A percentile compares a stretch with the other conserved stretches of the same genome.
These are phyloP conservation scores for Cancer borealis DNA, from an alignment of 2,888 invertebrate genomes.

Conservation along the genomic window DNA sequence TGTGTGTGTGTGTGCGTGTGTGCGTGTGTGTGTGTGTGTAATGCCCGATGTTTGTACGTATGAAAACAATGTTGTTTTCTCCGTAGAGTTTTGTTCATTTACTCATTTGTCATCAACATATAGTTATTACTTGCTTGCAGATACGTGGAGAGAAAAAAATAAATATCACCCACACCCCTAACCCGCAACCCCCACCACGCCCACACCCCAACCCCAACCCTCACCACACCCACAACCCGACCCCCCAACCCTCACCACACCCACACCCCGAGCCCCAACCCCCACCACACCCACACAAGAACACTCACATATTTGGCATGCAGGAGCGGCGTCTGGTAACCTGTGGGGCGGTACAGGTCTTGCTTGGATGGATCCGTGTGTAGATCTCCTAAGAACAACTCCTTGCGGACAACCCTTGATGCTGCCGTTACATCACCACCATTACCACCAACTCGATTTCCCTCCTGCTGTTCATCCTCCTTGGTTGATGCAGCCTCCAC, in stretches of 20 bases:
- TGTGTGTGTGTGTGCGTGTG: too few relatives aligned
- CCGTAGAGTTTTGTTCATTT: too few relatives aligned
- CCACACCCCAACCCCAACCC: not conserved
- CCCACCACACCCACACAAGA: not conserved
- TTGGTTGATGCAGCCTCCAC: not conserved
- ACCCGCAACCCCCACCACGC: not conserved
- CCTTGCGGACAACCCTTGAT: not conserved
- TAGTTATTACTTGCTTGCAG: not conserved
- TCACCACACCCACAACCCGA: not conserved
- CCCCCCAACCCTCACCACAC: not conserved
- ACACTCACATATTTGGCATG: slow-evolving; percentile 79
- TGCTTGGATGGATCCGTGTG: slow-evolving; percentile 61
- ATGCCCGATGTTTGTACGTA: too few relatives aligned
- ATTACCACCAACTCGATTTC: not conserved
- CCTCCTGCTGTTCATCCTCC: not conserved
- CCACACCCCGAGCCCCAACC: not conserved
- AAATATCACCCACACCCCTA: not conserved
- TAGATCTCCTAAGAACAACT: slow-evolving; percentile 64
- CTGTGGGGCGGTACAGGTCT: slow-evolving; percentile 81
- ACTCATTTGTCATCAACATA: too few relatives aligned
- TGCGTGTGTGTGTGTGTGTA: too few relatives aligned
- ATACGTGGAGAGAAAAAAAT: not conserved
- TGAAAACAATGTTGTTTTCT: too few relatives aligned
- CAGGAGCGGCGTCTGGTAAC: slow-evolving; percentile 83
- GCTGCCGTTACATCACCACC: not conserved